Base-by-base conservation (phyloP, 2,113 vertebrate species). In the Hippocampus zosterae region DNA sequence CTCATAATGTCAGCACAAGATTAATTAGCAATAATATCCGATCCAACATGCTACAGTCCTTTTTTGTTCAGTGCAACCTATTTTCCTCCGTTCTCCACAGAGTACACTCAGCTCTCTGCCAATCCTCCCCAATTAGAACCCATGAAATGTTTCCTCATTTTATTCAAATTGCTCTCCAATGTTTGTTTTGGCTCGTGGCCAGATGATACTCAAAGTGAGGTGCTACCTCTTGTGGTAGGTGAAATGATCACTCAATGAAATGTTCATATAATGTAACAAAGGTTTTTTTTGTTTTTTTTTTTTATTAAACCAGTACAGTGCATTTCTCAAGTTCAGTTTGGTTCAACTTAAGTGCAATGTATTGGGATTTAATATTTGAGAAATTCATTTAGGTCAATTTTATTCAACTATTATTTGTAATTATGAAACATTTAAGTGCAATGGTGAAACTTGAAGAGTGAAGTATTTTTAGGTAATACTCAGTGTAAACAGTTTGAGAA, bases 1-100 rank as follows among this genome's bases (percentile, higher is more conserved):
- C 27, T 60, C 29, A 60, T 16, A 60, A 60, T 60, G 57, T 60
- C 57, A 60, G 15, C 57, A 60, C 7, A 33, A 60, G 57, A 60
- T 60, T 60, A 60, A 60, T 60, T 33, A 33, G 57, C 57, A 60
- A 33, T 33, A 60, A 60, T 60, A 33, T 29, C 27, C 57, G 1
- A 60, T 60, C 57, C 57, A 60, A 18, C 13, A 19, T 60, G 27
- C 57, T 33, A 7, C 27, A 9, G 57, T 18, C 57, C 27, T 60
- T 60, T 60, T 60, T 60, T 37, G 33, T 37, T 27, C n/a, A 60
- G 15, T 33, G 27, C 27, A 18, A 33, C 27, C 57, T 60, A 60
- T 33, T 33, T 60, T 60, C 27, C 3, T 29, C 25, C 16, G 27
- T 60, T 15, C 57, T 60, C 27, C 27, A 29, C 56, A 6, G 56